phyloP scores from a whole-genome alignment of 2,797 vertebrate species.

The Gila robusta region DNA sequence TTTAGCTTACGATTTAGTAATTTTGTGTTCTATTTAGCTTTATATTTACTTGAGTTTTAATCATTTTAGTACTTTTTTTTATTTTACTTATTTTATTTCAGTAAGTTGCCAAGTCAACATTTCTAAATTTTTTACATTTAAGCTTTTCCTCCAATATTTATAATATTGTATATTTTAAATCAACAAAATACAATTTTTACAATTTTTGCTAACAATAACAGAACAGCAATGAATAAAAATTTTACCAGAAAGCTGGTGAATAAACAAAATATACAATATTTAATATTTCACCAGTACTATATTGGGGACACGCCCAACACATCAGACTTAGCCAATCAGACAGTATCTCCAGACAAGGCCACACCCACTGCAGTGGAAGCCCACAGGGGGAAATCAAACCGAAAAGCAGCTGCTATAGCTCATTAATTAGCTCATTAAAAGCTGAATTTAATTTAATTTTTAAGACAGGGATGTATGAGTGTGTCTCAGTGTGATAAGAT shows the following conservation, averaged over 20 bases:
- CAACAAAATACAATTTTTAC: not conserved
- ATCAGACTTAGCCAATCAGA: conserved; percentile 7
- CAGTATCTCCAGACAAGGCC: not conserved
- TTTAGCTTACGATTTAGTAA: not conserved
- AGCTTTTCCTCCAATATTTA: not conserved
- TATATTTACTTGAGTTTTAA: not conserved
- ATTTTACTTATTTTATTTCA: no score
- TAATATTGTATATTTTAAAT: not conserved
- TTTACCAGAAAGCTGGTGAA: not conserved
- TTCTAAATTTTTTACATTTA: not conserved
- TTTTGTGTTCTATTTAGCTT: not conserved
- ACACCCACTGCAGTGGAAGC: conserved; percentile 7
- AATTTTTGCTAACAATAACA: not conserved
- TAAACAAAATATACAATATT: no score
- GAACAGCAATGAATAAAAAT: not conserved
- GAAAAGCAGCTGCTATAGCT: not conserved
- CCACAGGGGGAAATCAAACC: not conserved
- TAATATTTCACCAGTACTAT: no score
- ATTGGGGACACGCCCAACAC: not conserved
- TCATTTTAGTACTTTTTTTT: no score
- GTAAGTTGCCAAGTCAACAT: not conserved
- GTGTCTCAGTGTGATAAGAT: conserved; percentile 13
- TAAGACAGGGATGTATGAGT: not conserved
- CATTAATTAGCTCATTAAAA: conserved; percentile 18
- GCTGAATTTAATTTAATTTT: conserved; percentile 24